Evolutionary conservation across 2,888 invertebrate genomes (phyloP).

Genomic region (Cremastobaeus sp.): DNA sequence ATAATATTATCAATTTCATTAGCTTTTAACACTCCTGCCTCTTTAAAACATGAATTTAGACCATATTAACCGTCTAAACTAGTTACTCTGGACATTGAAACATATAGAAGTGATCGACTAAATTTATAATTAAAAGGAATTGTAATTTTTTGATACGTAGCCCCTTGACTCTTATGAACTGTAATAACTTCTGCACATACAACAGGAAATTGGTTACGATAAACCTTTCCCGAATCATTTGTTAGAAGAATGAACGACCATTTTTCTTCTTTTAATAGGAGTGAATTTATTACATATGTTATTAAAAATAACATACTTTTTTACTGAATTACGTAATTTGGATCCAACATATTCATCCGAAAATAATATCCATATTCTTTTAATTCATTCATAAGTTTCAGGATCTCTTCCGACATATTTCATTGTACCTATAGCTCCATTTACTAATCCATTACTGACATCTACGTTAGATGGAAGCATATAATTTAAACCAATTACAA

Average conservation of each 20-base stretch:
- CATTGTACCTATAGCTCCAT: too few relatives aligned
- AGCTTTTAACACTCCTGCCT: background rate
- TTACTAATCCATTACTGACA: conserved; percentile 39
- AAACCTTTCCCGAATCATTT: conserved; percentile 6
- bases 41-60: conserved; percentile 2
- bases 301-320: background rate
- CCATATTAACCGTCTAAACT: conserved; percentile 32
- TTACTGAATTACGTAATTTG: conserved; percentile 13
- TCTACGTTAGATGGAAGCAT: conserved; percentile 37
- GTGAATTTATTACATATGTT: background rate
- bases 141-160: too few relatives aligned
- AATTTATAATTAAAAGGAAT: too few relatives aligned
- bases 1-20: too few relatives aligned
- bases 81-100: too few relatives aligned
- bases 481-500: too few relatives aligned
- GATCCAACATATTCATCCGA: conserved; percentile 23
- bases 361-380: too few relatives aligned
- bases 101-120: too few relatives aligned
- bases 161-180: too few relatives aligned
- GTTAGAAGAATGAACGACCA: background rate
- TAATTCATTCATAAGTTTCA: too few relatives aligned
- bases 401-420: too few relatives aligned
- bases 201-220: conserved; percentile 39
- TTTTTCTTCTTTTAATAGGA: conserved; percentile 9
- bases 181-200: too few relatives aligned